phyloP scores from a whole-genome alignment of 2,113 vertebrate genomes.

The Neolamprologus devosi region DNA sequence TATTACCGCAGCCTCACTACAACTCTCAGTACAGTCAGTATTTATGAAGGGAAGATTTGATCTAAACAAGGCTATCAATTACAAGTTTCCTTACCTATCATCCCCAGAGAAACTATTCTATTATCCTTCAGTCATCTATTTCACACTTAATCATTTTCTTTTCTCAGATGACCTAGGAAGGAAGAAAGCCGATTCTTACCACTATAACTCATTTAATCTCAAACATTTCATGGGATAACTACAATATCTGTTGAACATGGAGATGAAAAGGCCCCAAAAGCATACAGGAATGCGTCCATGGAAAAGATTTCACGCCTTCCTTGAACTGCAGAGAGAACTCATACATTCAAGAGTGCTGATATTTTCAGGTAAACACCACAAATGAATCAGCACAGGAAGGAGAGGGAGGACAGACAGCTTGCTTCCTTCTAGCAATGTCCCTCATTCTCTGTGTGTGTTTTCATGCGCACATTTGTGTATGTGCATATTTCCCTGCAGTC shows the following conservation, averaged over 20 bases:
- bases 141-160: not conserved
- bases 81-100: not conserved
- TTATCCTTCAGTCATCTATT: not conserved
- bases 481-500: constrained; percentile 47
- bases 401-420: constrained; percentile 48
- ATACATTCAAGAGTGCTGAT: not conserved
- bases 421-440: constrained; percentile 50
- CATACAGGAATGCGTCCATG: not conserved
- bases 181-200: not conserved
- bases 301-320: not conserved
- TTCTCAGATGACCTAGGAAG: not conserved
- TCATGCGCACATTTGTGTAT: constrained; percentile 12
- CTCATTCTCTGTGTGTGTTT: constrained; percentile 26
- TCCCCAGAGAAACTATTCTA: not conserved
- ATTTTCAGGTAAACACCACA: constrained; percentile 8
- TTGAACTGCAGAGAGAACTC: not conserved
- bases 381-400: not conserved
- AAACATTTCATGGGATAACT: not conserved
- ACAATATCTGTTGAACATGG: not conserved
- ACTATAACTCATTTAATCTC: not conserved
- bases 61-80: not conserved
- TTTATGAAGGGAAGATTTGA: not conserved
- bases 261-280: not conserved
- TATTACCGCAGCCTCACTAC: not conserved
- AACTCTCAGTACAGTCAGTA: not conserved